These are phyloP conservation scores for Symphodus melops DNA, from an alignment of 2,113 vertebrate genomes.

Conservation along the genomic window DNA sequence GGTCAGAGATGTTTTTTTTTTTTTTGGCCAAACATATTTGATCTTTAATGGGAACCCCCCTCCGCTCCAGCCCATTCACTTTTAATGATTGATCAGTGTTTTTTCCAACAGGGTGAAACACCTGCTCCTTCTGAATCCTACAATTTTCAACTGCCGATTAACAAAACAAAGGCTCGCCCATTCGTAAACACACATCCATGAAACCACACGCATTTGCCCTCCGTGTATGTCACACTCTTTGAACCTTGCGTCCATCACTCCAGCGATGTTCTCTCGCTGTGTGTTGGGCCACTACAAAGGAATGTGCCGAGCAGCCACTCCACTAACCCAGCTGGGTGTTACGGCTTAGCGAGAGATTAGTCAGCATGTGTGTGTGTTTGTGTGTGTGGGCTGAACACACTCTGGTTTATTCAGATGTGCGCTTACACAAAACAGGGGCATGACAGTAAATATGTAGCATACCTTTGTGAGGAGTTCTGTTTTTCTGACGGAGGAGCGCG, in stretches of 20 bases:
- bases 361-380: slow-evolving; percentile 15
- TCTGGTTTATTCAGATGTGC: slow-evolving; percentile 59
- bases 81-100: not conserved
- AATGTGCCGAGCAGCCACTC: slow-evolving; percentile 75
- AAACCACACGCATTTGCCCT: not conserved
- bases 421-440: slow-evolving; percentile 20
- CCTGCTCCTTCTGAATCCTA: too few species aligned
- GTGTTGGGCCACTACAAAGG: slow-evolving; percentile 65
- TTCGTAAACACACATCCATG: not conserved
- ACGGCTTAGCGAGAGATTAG: slow-evolving; percentile 70
- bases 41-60: not conserved
- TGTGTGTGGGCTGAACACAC: slow-evolving; percentile 34
- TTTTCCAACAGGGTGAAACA: too few species aligned
- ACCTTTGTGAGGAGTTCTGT: slow-evolving; percentile 32
- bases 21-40: slow-evolving; percentile 1
- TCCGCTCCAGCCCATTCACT: too few species aligned
- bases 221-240: slow-evolving; percentile 45
- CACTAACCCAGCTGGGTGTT: slow-evolving; percentile 66
- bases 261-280: slow-evolving; percentile 40
- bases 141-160: too few species aligned
- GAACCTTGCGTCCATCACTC: slow-evolving; percentile 42
- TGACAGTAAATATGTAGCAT: slow-evolving; percentile 48
- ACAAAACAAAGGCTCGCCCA: not conserved
- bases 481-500: too few species aligned
- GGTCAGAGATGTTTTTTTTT: not conserved